Percentiles rank a stretch among this genome's conserved stretches.
phyloP scores from a whole-genome alignment of 2,888 invertebrate genomes.

The Peribatodes rhomboidaria region DNA sequence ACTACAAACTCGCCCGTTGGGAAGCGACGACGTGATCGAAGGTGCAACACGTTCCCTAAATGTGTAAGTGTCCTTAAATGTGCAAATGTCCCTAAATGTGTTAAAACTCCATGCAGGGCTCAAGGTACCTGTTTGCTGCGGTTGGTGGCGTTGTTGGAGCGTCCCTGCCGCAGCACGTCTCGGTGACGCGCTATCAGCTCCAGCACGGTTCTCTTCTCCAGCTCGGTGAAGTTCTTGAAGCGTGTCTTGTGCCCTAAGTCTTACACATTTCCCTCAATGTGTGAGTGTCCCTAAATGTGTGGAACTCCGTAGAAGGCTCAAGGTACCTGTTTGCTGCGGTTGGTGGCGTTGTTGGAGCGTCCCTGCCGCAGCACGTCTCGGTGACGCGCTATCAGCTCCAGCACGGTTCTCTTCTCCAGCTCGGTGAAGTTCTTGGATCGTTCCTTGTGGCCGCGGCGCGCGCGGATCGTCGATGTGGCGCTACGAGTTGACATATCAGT shows the following conservation, averaged over 20 bases:
- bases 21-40: too few species aligned
- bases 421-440: slow-evolving; percentile 85
- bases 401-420: slow-evolving; percentile 82
- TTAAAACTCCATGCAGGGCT: too few species aligned
- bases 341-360: slow-evolving; percentile 84
- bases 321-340: slow-evolving; percentile 84
- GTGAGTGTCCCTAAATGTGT: too few species aligned
- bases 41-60: too few species aligned
- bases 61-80: too few species aligned
- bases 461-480: slow-evolving; percentile 71
- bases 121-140: slow-evolving; percentile 78
- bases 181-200: slow-evolving; percentile 82
- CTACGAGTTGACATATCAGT: slow-evolving; percentile 83
- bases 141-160: slow-evolving; percentile 85
- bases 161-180: slow-evolving; percentile 84
- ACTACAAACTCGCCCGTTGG: too few species aligned
- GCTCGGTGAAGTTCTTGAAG: slow-evolving; percentile 84
- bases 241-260: slow-evolving; percentile 86
- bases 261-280: too few species aligned
- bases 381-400: slow-evolving; percentile 82
- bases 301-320: too few species aligned
- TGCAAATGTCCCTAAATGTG: too few species aligned
- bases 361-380: slow-evolving; percentile 85
- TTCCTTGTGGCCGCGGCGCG: slow-evolving; percentile 84
- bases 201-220: slow-evolving; percentile 82